A percentile compares a stretch with the other conserved stretches of the same genome.
Evolutionary conservation across 2,113 vertebrate genomes (phyloP).

Genomic region (Xiphophorus couchianus): DNA sequence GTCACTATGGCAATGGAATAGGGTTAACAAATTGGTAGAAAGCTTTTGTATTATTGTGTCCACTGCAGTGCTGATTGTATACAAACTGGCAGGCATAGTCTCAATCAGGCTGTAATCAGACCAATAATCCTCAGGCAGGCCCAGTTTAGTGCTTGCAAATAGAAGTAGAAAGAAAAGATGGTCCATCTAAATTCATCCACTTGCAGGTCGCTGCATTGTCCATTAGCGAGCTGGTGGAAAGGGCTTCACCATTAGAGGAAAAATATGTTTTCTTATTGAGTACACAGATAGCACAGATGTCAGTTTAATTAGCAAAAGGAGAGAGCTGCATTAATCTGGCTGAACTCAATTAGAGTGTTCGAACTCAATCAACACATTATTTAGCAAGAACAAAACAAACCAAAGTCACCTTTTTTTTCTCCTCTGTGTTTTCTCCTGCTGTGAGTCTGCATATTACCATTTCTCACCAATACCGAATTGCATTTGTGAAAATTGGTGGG

Average conservation of each 20-base stretch:
- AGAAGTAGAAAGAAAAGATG: slow-evolving; percentile 10
- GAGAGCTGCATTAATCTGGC: slow-evolving; percentile 53
- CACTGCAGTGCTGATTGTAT: slow-evolving; percentile 40
- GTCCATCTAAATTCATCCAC: slow-evolving; percentile 5
- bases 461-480: slow-evolving; percentile 10
- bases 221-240: slow-evolving; percentile 48
- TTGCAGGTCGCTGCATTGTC: slow-evolving; percentile 44
- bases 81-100: slow-evolving; percentile 22
- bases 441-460: slow-evolving; percentile 1
- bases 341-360: slow-evolving; percentile 53
- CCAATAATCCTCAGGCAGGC: slow-evolving; percentile 29
- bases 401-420: neutral
- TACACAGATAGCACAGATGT: slow-evolving; percentile 46
- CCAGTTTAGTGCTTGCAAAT: slow-evolving; percentile 22
- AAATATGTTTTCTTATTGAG: slow-evolving; percentile 43
- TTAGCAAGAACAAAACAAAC: slow-evolving; percentile 29
- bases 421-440: neutral
- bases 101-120: slow-evolving; percentile 49
- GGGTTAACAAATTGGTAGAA: slow-evolving; percentile 61
- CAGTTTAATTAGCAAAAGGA: slow-evolving; percentile 43
- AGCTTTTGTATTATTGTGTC: slow-evolving; percentile 68
- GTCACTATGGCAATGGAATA: slow-evolving; percentile 41
- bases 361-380: slow-evolving; percentile 40
- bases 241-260: slow-evolving; percentile 10
- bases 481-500: slow-evolving; percentile 26